Percentiles rank a stretch among this genome's conserved stretches.
These are phyloP conservation scores for Benitochromis conjunctus DNA, from an alignment of 2,113 vertebrate genomes.

Conservation along the genomic window DNA sequence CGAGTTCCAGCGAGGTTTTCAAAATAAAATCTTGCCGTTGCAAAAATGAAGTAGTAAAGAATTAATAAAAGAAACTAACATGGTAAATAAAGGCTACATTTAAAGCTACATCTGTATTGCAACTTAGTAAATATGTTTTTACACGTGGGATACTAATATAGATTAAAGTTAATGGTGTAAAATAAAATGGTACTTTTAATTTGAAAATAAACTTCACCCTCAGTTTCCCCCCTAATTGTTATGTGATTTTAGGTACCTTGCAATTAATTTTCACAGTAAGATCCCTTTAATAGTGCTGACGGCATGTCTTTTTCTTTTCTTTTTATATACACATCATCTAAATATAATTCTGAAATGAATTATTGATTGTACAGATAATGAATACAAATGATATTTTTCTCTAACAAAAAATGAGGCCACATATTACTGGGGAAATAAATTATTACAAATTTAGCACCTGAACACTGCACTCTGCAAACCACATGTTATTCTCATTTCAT, in stretches of 20 bases:
- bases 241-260: not conserved
- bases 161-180: not conserved
- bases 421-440: not conserved
- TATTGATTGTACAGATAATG: not conserved
- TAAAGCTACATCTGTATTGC: not conserved
- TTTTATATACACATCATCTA: not conserved
- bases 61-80: not conserved
- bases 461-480: not conserved
- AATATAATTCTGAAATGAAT: not conserved
- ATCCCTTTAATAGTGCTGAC: not conserved
- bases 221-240: not conserved
- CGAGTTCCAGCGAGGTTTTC: not conserved
- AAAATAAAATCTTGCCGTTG: not conserved
- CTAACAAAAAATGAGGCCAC: not conserved
- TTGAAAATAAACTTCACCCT: not conserved
- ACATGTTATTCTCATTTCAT: not conserved
- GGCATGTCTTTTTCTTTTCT: not conserved
- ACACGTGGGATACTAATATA: not conserved
- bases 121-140: not conserved
- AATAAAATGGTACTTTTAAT: not conserved
- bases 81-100: not conserved
- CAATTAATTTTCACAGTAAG: not conserved
- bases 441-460: not conserved
- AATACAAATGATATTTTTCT: not conserved
- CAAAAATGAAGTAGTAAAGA: fast-evolving